These are phyloP conservation scores for Papilio machaon DNA, from an alignment of 1,140 invertebrate species.

Conservation along the genomic window DNA sequence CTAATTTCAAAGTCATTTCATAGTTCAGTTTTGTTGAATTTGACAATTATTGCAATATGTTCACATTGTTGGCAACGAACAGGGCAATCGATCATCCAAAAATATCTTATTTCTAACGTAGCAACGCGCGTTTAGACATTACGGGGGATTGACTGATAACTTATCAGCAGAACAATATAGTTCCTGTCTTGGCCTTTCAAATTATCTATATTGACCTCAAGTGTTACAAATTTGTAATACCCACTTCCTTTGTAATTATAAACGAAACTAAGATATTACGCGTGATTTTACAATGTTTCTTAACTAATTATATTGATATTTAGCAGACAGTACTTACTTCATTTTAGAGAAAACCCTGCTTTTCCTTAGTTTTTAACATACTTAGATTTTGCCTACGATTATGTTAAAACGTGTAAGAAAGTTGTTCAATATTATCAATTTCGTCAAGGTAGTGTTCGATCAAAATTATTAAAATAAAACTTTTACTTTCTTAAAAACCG, in stretches of 20 bases:
- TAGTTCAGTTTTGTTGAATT: background rate
- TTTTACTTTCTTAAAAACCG: constrained; percentile 48
- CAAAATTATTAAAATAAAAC: constrained; percentile 42
- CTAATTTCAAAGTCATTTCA: background rate
- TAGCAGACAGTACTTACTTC: background rate
- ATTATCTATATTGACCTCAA: constrained; percentile 14
- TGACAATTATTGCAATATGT: background rate
- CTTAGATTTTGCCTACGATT: background rate
- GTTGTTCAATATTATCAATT: constrained; percentile 1
- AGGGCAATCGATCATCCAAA: background rate
- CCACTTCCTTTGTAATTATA: background rate
- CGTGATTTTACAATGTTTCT: background rate
- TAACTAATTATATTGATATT: background rate
- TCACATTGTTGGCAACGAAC: background rate
- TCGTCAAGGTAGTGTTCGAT: constrained; percentile 33
- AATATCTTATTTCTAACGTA: background rate
- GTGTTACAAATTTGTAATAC: constrained; percentile 15
- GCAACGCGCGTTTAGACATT: background rate
- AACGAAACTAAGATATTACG: background rate
- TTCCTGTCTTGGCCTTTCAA: constrained; percentile 9
- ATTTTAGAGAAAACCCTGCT: background rate
- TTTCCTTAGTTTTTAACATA: background rate
- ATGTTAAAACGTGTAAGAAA: background rate
- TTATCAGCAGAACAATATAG: constrained; percentile 2
- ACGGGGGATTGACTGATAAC: background rate